Conservation (phyloP, 2,797 vertebrate species). For the Bradypus variegatus region DNA sequence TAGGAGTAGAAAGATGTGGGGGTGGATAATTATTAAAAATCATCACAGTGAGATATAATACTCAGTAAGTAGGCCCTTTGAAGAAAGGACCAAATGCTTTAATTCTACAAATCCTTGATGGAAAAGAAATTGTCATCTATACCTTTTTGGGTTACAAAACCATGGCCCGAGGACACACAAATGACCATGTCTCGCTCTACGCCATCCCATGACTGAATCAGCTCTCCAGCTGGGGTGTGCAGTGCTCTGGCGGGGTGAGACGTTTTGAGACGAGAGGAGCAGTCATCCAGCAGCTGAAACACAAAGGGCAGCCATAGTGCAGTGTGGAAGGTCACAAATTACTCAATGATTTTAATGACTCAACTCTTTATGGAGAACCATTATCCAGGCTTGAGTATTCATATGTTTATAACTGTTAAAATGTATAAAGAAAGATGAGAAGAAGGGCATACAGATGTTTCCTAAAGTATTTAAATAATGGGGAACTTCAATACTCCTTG, state of each 20-base stretch:
- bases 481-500: background rate
- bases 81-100: background rate
- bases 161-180: slow-evolving; percentile 62
- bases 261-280: slow-evolving; percentile 56
- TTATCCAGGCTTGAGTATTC: background rate
- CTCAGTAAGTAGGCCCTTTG: background rate
- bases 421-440: background rate
- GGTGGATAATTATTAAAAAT: background rate
- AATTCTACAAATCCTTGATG: background rate
- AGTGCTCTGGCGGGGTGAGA: slow-evolving; percentile 45
- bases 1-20: background rate
- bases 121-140: background rate
- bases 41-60: background rate
- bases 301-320: background rate
- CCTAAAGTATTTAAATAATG: background rate
- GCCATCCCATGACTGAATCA: slow-evolving; percentile 49
- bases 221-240: slow-evolving; percentile 24
- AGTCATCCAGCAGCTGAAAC: slow-evolving; percentile 59
- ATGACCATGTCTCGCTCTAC: slow-evolving; percentile 53
- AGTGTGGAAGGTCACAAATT: background rate
- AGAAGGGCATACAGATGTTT: background rate
- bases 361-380: background rate
- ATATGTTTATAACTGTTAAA: background rate
- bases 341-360: background rate
- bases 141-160: slow-evolving; percentile 62